These are phyloP conservation scores for Eristalinus sepulchralis DNA, from an alignment of 2,888 invertebrate genomes.

Conservation along the genomic window DNA sequence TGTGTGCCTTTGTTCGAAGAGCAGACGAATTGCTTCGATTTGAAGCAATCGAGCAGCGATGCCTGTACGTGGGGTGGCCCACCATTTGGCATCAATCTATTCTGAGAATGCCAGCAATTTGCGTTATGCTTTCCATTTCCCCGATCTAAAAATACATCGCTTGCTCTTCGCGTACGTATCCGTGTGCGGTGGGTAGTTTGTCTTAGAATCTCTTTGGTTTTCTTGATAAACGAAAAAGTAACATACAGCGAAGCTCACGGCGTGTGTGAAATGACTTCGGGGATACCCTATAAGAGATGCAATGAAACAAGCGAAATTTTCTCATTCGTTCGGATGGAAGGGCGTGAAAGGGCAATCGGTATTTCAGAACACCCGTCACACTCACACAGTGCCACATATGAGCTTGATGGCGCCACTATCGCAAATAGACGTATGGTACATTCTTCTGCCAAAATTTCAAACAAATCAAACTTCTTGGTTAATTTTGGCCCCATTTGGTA, in stretches of 20 bases:
- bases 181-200: not conserved
- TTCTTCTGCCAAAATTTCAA: too few relatives aligned
- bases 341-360: too few relatives aligned
- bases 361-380: too few relatives aligned
- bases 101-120: constrained; percentile 32
- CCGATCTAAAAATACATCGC: constrained; percentile 39
- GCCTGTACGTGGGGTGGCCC: not conserved
- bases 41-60: not conserved
- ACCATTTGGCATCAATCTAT: constrained; percentile 39
- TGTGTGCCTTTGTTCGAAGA: not conserved
- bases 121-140: constrained; percentile 32
- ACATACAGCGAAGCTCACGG: not conserved
- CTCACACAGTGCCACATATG: too few relatives aligned
- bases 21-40: not conserved
- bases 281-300: not conserved
- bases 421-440: too few relatives aligned
- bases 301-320: too few relatives aligned
- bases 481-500: too few relatives aligned
- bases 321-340: too few relatives aligned
- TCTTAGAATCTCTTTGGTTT: not conserved
- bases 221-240: not conserved
- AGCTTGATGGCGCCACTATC: too few relatives aligned
- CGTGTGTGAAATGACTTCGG: not conserved
- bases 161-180: not conserved
- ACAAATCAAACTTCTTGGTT: too few relatives aligned